These are phyloP conservation scores for Augochlorella aurata DNA, from an alignment of 2,888 invertebrate species.

Conservation along the genomic window DNA sequence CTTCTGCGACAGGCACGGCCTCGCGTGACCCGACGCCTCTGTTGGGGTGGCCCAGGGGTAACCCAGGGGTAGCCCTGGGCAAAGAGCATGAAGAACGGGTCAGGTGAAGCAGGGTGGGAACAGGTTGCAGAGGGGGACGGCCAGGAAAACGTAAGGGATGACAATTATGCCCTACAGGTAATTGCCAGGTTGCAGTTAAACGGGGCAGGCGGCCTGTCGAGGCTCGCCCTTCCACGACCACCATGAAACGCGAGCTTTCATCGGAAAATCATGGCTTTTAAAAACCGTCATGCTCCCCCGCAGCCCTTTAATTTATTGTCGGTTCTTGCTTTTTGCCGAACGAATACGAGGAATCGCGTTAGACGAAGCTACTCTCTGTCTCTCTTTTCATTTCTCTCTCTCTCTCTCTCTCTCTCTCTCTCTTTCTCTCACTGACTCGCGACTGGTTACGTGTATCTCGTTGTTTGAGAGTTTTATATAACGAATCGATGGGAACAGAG, in stretches of 20 bases:
- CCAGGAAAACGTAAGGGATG: constrained; percentile 78
- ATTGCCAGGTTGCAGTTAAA: constrained; percentile 80
- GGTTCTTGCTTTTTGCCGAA: constrained; percentile 28
- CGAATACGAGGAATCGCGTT: neutral
- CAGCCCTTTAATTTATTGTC: constrained; percentile 62
- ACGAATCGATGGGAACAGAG: neutral
- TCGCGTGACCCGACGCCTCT: constrained; percentile 80
- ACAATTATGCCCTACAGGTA: constrained; percentile 81
- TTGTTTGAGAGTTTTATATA: neutral
- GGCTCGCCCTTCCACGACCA: constrained; percentile 58
- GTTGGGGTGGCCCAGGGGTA: constrained; percentile 31
- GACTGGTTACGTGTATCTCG: neutral
- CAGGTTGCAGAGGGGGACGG: constrained; percentile 52
- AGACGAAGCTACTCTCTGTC: neutral
- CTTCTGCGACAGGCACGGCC: constrained; percentile 81
- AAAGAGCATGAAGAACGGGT: constrained; percentile 48
- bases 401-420: too few relatives aligned
- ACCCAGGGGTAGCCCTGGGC: constrained; percentile 48
- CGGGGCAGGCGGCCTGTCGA: constrained; percentile 72
- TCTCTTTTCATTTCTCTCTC: neutral
- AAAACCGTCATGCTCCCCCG: constrained; percentile 72
- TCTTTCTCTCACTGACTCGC: neutral
- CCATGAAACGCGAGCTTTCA: constrained; percentile 73
- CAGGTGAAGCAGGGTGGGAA: constrained; percentile 21
- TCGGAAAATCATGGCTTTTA: constrained; percentile 76